These are phyloP conservation scores for Rhingia campestris DNA, from an alignment of 2,888 invertebrate species.

Conservation along the genomic window DNA sequence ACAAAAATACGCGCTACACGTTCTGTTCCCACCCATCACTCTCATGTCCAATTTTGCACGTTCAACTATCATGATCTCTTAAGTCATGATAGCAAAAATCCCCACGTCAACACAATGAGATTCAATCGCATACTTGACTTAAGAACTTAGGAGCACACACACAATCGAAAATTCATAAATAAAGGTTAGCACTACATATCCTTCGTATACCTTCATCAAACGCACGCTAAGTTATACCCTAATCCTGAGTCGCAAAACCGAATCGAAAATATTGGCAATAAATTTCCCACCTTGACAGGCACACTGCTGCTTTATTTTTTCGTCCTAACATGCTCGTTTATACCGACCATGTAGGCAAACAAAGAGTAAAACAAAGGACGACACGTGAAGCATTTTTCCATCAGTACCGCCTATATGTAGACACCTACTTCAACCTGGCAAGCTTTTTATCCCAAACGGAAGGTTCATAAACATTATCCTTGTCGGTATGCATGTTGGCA, in stretches of 20 bases:
- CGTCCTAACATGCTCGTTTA: too few species aligned
- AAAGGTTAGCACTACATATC: slow-evolving; percentile 31
- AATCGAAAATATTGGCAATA: slow-evolving; percentile 66
- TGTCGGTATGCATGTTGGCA: slow-evolving; percentile 8
- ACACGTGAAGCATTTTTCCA: slow-evolving; percentile 21
- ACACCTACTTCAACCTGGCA: slow-evolving; percentile 1
- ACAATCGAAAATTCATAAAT: slow-evolving; percentile 58
- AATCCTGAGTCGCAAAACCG: slow-evolving; percentile 34
- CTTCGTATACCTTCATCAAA: slow-evolving; percentile 36
- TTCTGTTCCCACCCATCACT: neutral
- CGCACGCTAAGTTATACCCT: slow-evolving; percentile 14
- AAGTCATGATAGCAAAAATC: slow-evolving; percentile 25
- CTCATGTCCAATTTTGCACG: slow-evolving; percentile 3
- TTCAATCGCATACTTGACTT: slow-evolving; percentile 4
- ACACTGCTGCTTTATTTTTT: too few species aligned
- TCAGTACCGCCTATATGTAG: neutral
- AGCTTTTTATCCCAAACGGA: neutral
- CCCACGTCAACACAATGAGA: slow-evolving; percentile 24
- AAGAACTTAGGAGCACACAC: slow-evolving; percentile 6
- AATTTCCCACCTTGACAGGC: slow-evolving; percentile 68
- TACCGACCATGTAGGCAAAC: neutral
- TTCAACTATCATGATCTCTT: slow-evolving; percentile 14
- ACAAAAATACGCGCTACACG: too few species aligned
- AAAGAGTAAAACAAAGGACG: slow-evolving; percentile 13
- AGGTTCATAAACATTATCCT: slow-evolving; percentile 34